A percentile compares a stretch with the other conserved stretches of the same genome.
Evolutionary conservation across 2,888 invertebrate species (phyloP).

Genomic region (Eudemis profundana): DNA sequence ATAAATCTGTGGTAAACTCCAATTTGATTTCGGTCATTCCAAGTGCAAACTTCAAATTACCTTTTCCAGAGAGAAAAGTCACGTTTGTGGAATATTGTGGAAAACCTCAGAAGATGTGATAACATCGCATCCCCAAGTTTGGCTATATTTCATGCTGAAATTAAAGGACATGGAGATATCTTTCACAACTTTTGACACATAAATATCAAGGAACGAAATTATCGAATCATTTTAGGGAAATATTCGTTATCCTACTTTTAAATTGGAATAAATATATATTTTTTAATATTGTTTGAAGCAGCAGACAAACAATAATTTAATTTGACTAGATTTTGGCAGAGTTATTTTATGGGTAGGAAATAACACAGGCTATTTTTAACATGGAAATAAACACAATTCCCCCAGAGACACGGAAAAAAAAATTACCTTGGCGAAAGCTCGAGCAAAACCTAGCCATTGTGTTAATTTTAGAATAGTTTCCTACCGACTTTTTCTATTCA

Average conservation of each 20-base stretch:
- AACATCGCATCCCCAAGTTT: slow-evolving; percentile 1
- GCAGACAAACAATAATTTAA: too few species aligned
- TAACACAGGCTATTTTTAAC: too few species aligned
- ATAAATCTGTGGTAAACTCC: not conserved
- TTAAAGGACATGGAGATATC: slow-evolving; percentile 12
- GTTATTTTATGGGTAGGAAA: too few species aligned
- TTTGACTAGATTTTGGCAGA: too few species aligned
- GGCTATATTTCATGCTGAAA: slow-evolving; percentile 18
- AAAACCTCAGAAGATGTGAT: slow-evolving; percentile 7
- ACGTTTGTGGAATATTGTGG: slow-evolving; percentile 2
- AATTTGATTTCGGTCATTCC: not conserved
- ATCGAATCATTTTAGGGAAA: not conserved
- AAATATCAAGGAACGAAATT: not conserved
- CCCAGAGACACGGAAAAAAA: too few species aligned
- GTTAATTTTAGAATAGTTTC: too few species aligned
- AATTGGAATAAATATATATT: too few species aligned
- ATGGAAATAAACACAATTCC: too few species aligned
- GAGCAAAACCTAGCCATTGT: too few species aligned
- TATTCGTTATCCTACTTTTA: not conserved
- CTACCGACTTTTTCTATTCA: too few species aligned
- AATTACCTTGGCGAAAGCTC: too few species aligned
- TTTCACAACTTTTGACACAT: slow-evolving; percentile 8
- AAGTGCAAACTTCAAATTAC: slow-evolving; percentile 14
- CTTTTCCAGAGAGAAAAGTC: not conserved
- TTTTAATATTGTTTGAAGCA: too few species aligned